These are phyloP conservation scores for Smutsia gigantea DNA, from an alignment of 2,797 vertebrate species.

Conservation along the genomic window DNA sequence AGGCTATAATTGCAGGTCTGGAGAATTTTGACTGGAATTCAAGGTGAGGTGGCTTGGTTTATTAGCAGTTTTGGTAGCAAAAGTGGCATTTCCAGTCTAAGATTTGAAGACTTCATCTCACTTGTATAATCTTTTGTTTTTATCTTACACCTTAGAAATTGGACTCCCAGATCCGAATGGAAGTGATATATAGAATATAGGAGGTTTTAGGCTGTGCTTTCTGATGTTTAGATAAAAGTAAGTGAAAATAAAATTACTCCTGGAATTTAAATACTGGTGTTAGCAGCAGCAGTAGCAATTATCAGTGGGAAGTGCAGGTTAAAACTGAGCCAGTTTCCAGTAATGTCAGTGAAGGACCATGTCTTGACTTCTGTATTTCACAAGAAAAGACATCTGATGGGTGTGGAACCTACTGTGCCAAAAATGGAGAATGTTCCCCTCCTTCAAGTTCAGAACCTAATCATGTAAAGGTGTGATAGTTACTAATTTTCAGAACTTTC, in stretches of 20 bases:
- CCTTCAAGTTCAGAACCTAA: constrained; percentile 37
- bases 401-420: background rate
- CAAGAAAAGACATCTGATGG: background rate
- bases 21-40: constrained; percentile 44
- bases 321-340: background rate
- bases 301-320: background rate
- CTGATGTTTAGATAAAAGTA: constrained; percentile 27
- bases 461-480: constrained; percentile 2
- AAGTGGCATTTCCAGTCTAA: constrained; percentile 1
- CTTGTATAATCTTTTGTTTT: constrained; percentile 49
- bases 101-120: background rate
- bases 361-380: constrained; percentile 24
- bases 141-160: constrained; percentile 13
- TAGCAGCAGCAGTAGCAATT: background rate
- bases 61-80: constrained; percentile 2
- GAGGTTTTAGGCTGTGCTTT: constrained; percentile 24
- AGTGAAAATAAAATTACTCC: constrained; percentile 34
- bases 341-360: background rate
- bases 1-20: background rate
- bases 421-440: constrained; percentile 20
- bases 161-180: background rate
- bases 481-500: constrained; percentile 49
- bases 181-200: background rate
- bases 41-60: constrained; percentile 19
- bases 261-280: constrained; percentile 12